phyloP scores from a whole-genome alignment of 2,113 vertebrate genomes.

The Spilogale gracilis region DNA sequence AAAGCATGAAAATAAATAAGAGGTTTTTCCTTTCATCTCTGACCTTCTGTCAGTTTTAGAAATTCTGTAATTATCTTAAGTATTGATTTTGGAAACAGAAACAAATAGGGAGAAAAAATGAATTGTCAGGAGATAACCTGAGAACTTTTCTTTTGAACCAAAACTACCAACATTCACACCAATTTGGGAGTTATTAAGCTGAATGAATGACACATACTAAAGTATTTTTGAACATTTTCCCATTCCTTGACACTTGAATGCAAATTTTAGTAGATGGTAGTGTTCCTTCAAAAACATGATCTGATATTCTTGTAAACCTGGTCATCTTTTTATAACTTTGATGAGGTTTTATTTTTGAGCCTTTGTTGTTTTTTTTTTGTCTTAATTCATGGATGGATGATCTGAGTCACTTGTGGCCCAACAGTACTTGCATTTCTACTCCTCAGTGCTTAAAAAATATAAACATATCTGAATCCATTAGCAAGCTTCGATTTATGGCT shows the following conservation, averaged over 20 bases:
- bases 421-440: conserved; percentile 33
- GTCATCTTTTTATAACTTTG: neutral
- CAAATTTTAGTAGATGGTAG: neutral
- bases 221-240: neutral
- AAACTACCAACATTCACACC: neutral
- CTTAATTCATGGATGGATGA: conserved; percentile 35
- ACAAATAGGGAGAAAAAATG: neutral
- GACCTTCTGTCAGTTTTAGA: neutral
- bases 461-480: conserved; percentile 52
- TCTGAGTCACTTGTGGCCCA: neutral
- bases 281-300: neutral
- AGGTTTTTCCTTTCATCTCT: neutral
- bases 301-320: neutral
- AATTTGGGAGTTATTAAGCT: neutral
- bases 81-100: neutral
- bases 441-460: conserved; percentile 56
- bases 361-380: neutral
- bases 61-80: neutral
- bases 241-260: neutral
- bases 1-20: neutral
- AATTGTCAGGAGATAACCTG: neutral
- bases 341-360: neutral
- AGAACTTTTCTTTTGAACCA: neutral
- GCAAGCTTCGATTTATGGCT: conserved; percentile 49
- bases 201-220: neutral